phyloP scores from a whole-genome alignment of 2,888 invertebrate genomes.

The Cancer borealis region DNA sequence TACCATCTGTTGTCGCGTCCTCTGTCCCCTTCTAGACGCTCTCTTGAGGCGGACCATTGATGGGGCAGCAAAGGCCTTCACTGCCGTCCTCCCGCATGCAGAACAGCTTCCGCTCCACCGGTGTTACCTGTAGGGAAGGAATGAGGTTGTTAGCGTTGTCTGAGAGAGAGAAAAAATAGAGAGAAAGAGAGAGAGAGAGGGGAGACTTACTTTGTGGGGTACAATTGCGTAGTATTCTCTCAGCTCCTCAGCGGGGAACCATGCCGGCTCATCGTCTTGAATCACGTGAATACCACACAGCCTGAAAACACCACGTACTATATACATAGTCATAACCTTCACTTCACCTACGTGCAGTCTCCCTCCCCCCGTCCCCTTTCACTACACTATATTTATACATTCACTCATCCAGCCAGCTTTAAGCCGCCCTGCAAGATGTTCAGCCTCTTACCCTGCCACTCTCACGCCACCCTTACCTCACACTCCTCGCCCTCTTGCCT shows the following conservation, averaged over 20 bases:
- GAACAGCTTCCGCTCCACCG: conserved; percentile 83
- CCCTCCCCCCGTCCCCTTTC: background rate
- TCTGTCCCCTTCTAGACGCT: conserved; percentile 58
- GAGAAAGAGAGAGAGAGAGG: conserved; percentile 22
- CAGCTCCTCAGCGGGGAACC: conserved; percentile 94
- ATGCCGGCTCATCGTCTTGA: conserved; percentile 93
- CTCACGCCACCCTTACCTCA: background rate
- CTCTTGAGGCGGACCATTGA: conserved; percentile 78
- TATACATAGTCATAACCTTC: background rate
- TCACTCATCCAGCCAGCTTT: background rate
- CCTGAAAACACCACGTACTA: conserved; percentile 82
- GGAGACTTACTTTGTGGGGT: conserved; percentile 86
- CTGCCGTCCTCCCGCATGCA: conserved; percentile 91
- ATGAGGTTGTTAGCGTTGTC: background rate
- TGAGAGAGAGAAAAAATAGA: background rate
- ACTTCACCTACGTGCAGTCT: background rate
- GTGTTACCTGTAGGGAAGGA: conserved; percentile 70
- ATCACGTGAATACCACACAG: conserved; percentile 89
- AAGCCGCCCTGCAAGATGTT: background rate
- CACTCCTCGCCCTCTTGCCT: background rate
- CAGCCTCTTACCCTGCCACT: background rate
- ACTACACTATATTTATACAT: background rate
- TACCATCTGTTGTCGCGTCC: conserved; percentile 6
- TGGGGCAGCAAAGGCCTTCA: conserved; percentile 90
- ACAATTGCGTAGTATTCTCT: conserved; percentile 94